Percentiles rank a stretch among this genome's conserved stretches.
Evolutionary conservation across 2,888 invertebrate genomes (phyloP).

Genomic region (Andrena dorsata): DNA sequence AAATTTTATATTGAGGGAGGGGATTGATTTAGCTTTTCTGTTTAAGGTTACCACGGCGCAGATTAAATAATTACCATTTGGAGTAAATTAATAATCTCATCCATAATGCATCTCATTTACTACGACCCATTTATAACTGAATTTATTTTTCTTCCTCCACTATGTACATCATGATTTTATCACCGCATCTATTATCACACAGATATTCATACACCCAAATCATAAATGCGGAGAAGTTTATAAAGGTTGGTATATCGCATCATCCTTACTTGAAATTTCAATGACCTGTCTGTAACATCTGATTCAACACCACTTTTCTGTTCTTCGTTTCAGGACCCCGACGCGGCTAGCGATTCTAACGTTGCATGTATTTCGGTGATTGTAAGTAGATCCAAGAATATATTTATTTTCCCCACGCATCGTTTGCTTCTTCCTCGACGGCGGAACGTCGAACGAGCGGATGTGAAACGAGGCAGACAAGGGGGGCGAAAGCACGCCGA

Average conservation of each 20-base stretch:
- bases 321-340: constrained; percentile 40
- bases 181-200: too few species aligned
- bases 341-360: constrained; percentile 30
- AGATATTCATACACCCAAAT: too few species aligned
- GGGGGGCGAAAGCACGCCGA: background rate
- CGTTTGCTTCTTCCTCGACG: background rate
- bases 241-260: background rate
- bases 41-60: too few species aligned
- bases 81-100: too few species aligned
- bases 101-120: too few species aligned
- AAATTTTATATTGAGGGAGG: too few species aligned
- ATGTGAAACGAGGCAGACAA: background rate
- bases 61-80: too few species aligned
- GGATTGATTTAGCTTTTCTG: too few species aligned
- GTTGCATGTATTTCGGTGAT: constrained; percentile 17
- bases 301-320: background rate
- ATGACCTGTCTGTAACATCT: background rate
- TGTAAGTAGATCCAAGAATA: constrained; percentile 40
- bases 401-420: background rate
- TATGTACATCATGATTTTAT: too few species aligned
- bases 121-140: too few species aligned
- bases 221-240: background rate
- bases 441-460: background rate
- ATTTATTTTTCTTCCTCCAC: too few species aligned
- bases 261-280: background rate